A percentile compares a stretch with the other conserved stretches of the same genome.
phyloP scores from a whole-genome alignment of 2,113 vertebrate genomes.

The Pluvianellus socialis region DNA sequence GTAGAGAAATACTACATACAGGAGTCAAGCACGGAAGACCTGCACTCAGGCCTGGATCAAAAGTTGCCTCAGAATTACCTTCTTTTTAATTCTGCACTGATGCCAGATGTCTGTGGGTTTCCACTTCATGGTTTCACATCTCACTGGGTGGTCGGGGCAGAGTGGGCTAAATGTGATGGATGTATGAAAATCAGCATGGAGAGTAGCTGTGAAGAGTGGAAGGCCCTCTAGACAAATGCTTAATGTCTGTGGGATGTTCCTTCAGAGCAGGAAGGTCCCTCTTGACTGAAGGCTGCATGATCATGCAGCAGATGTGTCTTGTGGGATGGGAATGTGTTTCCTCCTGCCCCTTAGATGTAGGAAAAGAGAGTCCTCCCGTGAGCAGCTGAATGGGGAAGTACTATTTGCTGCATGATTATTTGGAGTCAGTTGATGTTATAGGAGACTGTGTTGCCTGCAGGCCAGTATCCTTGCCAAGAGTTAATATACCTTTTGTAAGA shows the following conservation, averaged over 20 bases:
- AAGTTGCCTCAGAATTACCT: background rate
- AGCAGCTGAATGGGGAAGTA: background rate
- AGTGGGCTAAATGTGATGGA: background rate
- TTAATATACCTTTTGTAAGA: background rate
- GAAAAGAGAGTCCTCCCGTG: background rate
- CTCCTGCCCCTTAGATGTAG: background rate
- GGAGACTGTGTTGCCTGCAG: background rate
- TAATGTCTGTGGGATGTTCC: background rate
- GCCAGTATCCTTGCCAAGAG: background rate
- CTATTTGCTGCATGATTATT: background rate
- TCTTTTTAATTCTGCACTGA: background rate
- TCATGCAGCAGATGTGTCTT: background rate
- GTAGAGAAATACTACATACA: background rate
- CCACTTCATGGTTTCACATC: background rate
- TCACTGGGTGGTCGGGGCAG: background rate
- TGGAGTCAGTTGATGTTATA: background rate
- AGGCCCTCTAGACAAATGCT: background rate
- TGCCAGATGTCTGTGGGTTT: background rate
- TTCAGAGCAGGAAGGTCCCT: background rate
- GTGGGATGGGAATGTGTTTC: accelerated
- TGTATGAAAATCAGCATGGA: background rate
- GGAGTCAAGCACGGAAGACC: background rate
- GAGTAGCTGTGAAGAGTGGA: background rate
- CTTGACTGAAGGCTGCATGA: background rate
- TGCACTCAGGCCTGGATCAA: background rate